Base-by-base conservation (phyloP, 2,888 invertebrate species). In the Lobophora halterata region DNA sequence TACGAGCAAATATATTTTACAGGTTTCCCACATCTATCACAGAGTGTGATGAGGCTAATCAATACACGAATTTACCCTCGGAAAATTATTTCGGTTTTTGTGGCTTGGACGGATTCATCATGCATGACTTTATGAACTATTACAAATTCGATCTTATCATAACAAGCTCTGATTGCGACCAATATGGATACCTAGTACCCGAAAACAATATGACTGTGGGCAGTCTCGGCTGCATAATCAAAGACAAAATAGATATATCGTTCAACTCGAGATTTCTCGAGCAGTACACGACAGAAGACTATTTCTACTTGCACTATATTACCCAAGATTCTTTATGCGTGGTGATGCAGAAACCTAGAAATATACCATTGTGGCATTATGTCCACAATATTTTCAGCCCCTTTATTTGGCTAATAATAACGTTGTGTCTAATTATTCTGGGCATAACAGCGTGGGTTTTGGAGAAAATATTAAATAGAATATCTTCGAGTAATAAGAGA, bases 251-350 rank as follows among this genome's bases (percentile, higher is more conserved):
- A 10, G 77, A 78, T 24, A 58, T 78, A 35, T 76, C 78, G 0
- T 78, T 78, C 17, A 75, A 76, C 49, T 71, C 78, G 1, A 61
- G 77, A 32, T 78, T 77, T 39, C 46, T 77, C 50, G 60, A 64
- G 1, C 33, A 14, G 16, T 78, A 74, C 38, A 42, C 58, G 0
- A 19, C 52, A 5, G 46, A 52, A 1, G 24, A 44, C 1, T 55
- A 64, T 35, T 34, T 49, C 27, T 77, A 58, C 34, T 34, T 75
- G 36, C 37, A 62, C 37, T 60, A 61, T 27, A 38, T 74, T 3
- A 41, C 40, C 5, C 46, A 45, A 1, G 76, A 76, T 45, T 49
- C 58, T 1, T 46, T 78, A 5, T 74, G 77, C 20, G 61, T 59
- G 17, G 21, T 73, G n/a, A 20, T 68, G 4, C 61, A 49, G 34